These are phyloP conservation scores for Rana temporaria DNA, from an alignment of 2,113 vertebrate genomes.

Conservation along the genomic window DNA sequence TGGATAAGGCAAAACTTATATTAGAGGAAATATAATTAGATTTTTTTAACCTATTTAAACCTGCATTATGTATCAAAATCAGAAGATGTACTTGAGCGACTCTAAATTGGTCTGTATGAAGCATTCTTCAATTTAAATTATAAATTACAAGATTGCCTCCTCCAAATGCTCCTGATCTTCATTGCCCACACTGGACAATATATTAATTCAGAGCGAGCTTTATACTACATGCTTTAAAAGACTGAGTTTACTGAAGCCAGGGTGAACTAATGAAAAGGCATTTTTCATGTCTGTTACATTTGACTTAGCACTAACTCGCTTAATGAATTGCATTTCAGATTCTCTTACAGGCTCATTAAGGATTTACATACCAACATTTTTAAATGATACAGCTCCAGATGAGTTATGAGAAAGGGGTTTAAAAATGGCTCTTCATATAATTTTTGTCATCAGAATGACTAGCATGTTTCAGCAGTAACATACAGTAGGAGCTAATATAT, in stretches of 20 bases:
- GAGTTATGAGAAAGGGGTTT: constrained; percentile 23
- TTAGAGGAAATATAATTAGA: constrained; percentile 14
- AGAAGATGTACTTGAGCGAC: constrained; percentile 26
- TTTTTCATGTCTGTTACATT: constrained; percentile 70
- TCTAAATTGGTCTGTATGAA: constrained; percentile 32
- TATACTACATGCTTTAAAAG: constrained; percentile 49
- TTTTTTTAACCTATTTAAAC: background rate
- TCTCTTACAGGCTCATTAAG: constrained; percentile 69
- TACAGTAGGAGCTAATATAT: too few species aligned
- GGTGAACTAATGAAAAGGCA: constrained; percentile 68
- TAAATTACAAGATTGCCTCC: constrained; percentile 44
- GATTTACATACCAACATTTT: constrained; percentile 66
- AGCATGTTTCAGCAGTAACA: background rate
- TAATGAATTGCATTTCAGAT: constrained; percentile 70
- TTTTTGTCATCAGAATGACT: background rate
- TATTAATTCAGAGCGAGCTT: constrained; percentile 59
- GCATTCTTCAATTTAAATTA: constrained; percentile 49
- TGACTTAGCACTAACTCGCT: constrained; percentile 65
- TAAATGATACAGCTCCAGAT: constrained; percentile 43
- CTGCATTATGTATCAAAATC: constrained; percentile 31
- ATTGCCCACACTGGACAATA: constrained; percentile 48
- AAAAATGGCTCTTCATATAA: background rate
- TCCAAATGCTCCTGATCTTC: constrained; percentile 12
- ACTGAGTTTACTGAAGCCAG: constrained; percentile 60
- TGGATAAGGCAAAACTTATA: background rate